A percentile compares a stretch with the other conserved stretches of the same genome.
These are phyloP conservation scores for Botia kubotai DNA, from an alignment of 2,797 vertebrate genomes.

Conservation along the genomic window DNA sequence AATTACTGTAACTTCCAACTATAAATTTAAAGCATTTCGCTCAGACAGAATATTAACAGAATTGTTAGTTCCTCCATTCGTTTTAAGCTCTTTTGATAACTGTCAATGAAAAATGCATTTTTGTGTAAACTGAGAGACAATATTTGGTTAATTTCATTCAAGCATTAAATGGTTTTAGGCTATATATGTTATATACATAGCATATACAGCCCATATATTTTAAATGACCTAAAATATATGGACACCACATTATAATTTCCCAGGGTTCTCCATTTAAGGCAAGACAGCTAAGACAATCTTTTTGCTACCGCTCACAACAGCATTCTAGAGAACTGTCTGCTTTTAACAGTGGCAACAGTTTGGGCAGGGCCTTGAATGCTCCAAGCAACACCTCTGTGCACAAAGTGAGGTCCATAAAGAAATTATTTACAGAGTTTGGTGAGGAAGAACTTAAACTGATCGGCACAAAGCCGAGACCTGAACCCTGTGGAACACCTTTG, in stretches of 20 bases:
- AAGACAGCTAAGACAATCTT: not conserved
- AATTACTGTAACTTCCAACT: too few species aligned
- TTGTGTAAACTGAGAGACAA: not conserved
- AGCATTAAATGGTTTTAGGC: too few species aligned
- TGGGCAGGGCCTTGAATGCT: not conserved
- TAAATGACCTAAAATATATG: not conserved
- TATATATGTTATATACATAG: too few species aligned
- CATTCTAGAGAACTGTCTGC: not conserved
- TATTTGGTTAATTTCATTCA: not conserved
- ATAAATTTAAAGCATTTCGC: not conserved
- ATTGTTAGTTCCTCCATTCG: not conserved
- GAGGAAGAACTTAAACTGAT: not conserved
- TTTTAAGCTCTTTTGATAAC: not conserved
- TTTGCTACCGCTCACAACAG: not conserved
- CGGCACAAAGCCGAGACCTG: slow-evolving; percentile 3
- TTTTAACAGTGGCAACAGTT: not conserved
- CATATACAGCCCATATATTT: too few species aligned
- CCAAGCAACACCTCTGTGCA: not conserved
- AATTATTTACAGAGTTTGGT: slow-evolving; percentile 6
- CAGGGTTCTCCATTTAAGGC: not conserved
- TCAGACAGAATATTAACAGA: not conserved
- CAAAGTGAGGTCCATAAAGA: slow-evolving; percentile 4
- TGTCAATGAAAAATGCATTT: not conserved
- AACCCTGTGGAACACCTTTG: not conserved
- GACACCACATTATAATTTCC: not conserved